Evolutionary conservation across 2,113 vertebrate species (phyloP).

Genomic region (Tyto alba): DNA sequence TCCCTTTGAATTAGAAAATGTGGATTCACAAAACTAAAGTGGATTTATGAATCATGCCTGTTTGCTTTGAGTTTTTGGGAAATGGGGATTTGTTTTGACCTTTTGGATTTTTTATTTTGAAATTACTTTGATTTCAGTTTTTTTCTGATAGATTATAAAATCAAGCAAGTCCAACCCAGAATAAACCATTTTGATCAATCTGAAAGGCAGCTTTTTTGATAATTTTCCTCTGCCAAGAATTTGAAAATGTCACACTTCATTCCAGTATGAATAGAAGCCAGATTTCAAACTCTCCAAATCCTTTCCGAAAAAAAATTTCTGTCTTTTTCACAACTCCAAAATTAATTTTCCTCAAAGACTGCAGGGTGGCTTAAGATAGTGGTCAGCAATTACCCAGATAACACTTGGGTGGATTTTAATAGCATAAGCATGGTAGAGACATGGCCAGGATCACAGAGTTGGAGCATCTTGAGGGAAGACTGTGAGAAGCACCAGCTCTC

Average conservation of each 20-base stretch:
- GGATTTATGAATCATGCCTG: neutral
- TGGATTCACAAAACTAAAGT: neutral
- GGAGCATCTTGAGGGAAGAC: neutral
- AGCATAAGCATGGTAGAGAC: neutral
- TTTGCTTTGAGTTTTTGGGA: neutral
- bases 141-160: conserved; percentile 43
- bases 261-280: conserved; percentile 61
- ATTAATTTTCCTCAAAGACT: conserved; percentile 29
- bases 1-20: neutral
- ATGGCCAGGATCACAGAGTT: neutral
- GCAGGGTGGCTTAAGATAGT: conserved; percentile 10
- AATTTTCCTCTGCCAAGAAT: conserved; percentile 52
- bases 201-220: conserved; percentile 55
- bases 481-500: neutral
- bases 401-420: neutral
- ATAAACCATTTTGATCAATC: conserved; percentile 47
- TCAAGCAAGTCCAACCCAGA: conserved; percentile 30
- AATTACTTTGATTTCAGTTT: neutral
- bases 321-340: conserved; percentile 38
- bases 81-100: neutral
- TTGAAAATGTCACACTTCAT: conserved; percentile 64
- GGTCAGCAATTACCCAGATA: conserved; percentile 38
- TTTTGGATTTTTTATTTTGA: conserved; percentile 23
- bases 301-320: conserved; percentile 31
- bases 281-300: conserved; percentile 34